These are phyloP conservation scores for Anseranas semipalmata DNA, from an alignment of 2,113 vertebrate genomes.

Conservation along the genomic window DNA sequence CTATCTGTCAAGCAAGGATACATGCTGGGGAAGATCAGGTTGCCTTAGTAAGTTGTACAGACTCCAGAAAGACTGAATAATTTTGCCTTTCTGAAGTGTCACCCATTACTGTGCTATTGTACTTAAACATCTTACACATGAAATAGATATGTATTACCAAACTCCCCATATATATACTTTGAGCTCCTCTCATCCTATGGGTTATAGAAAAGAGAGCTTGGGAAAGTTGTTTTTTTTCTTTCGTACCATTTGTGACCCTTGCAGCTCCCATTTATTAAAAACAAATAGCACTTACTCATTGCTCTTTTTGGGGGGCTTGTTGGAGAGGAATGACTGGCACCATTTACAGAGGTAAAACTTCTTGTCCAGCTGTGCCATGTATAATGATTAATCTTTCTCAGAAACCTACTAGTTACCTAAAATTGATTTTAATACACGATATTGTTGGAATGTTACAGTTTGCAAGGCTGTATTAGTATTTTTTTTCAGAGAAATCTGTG, in stretches of 20 bases:
- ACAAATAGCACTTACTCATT: not conserved
- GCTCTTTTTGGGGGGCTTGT: not conserved
- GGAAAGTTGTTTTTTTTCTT: not conserved
- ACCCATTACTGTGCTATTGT: not conserved
- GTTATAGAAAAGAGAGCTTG: not conserved
- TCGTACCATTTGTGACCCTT: not conserved
- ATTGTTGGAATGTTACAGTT: not conserved
- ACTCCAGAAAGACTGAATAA: slow-evolving; percentile 11
- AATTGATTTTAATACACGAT: not conserved
- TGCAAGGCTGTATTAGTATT: not conserved
- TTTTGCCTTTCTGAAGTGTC: not conserved
- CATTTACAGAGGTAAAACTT: not conserved
- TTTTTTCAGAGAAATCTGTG: not conserved
- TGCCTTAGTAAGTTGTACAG: slow-evolving; percentile 52
- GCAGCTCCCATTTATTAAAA: not conserved
- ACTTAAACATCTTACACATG: not conserved
- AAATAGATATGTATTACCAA: not conserved
- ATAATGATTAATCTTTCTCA: not conserved
- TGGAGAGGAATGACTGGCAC: not conserved
- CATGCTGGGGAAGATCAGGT: slow-evolving; percentile 15
- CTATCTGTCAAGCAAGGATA: not conserved
- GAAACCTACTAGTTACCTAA: not conserved
- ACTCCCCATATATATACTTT: not conserved
- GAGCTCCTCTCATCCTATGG: not conserved
- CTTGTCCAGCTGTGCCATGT: not conserved